Conservation (phyloP, 2,888 invertebrate genomes). For the Lapara coniferarum region DNA sequence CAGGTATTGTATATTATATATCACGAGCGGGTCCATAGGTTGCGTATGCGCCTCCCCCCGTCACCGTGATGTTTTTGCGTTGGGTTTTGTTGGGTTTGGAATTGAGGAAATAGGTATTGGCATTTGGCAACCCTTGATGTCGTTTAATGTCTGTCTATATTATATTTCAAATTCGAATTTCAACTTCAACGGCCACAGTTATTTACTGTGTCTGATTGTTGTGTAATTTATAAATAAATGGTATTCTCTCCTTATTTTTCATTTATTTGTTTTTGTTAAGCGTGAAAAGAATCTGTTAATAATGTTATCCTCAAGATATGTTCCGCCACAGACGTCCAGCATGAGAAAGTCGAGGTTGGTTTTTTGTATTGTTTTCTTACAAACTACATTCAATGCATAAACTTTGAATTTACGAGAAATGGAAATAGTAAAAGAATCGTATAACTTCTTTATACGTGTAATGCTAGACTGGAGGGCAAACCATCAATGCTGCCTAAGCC, state of each 20-base stretch:
- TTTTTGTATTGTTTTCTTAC: not conserved
- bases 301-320: conserved; percentile 60
- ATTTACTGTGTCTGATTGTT: conserved; percentile 11
- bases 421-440: not conserved
- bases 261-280: not conserved
- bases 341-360: conserved; percentile 67
- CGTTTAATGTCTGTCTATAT: not conserved
- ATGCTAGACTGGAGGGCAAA: conserved; percentile 61
- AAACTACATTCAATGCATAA: not conserved
- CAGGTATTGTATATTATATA: too few species aligned
- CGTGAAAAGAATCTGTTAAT: conserved; percentile 21
- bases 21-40: too few species aligned
- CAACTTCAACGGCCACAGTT: conserved; percentile 32
- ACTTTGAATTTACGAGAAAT: too few species aligned
- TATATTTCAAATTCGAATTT: conserved; percentile 30
- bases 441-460: not conserved
- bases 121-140: too few species aligned
- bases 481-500: conserved; percentile 71
- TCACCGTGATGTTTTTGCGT: too few species aligned
- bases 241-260: not conserved
- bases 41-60: too few species aligned
- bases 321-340: conserved; percentile 54
- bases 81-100: too few species aligned
- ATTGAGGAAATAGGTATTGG: too few species aligned
- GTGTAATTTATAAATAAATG: not conserved